Percentiles rank a stretch among this genome's conserved stretches.
These are phyloP conservation scores for Helostoma temminkii DNA, from an alignment of 2,797 vertebrate genomes.

Conservation along the genomic window DNA sequence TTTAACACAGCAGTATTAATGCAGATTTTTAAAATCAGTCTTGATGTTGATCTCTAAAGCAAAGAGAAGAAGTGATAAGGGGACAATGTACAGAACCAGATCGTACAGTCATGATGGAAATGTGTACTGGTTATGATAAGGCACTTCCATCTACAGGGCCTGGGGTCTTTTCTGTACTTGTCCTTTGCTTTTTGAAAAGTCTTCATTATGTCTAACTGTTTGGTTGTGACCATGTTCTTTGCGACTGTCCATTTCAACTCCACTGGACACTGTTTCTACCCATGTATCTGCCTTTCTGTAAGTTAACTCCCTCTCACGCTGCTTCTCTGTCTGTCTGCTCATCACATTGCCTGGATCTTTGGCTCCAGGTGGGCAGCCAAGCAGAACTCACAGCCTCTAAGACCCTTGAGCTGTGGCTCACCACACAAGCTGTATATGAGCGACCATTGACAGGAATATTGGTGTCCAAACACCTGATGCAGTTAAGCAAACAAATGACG, in stretches of 20 bases:
- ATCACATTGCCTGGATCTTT: slow-evolving; percentile 58
- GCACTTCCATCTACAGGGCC: slow-evolving; percentile 4
- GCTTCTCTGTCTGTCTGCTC: slow-evolving; percentile 47
- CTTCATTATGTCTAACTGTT: slow-evolving; percentile 41
- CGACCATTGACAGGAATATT: no score
- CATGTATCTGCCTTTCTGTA: slow-evolving; percentile 38
- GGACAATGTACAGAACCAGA: slow-evolving; percentile 10
- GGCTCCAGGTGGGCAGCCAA: slow-evolving; percentile 62
- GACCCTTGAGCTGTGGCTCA: slow-evolving; percentile 27
- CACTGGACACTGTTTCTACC: slow-evolving; percentile 45
- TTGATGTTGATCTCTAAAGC: slow-evolving; percentile 39
- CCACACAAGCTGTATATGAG: slow-evolving; percentile 45
- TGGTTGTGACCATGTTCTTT: slow-evolving; percentile 25
- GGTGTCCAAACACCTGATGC: slow-evolving; percentile 18
- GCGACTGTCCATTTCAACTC: slow-evolving; percentile 28
- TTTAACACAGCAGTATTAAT: slow-evolving; percentile 6
- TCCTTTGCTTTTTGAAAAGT: slow-evolving; percentile 35
- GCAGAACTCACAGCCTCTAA: slow-evolving; percentile 60
- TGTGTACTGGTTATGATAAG: slow-evolving; percentile 35
- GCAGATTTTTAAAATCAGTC: slow-evolving; percentile 27
- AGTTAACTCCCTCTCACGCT: slow-evolving; percentile 18
- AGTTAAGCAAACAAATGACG: slow-evolving; percentile 4
- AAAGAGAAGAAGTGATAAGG: slow-evolving; percentile 23
- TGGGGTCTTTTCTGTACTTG: slow-evolving; percentile 22
- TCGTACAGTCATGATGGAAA: slow-evolving; percentile 27